phyloP scores from a whole-genome alignment of 2,888 invertebrate genomes.

The Dynastes tityus region DNA sequence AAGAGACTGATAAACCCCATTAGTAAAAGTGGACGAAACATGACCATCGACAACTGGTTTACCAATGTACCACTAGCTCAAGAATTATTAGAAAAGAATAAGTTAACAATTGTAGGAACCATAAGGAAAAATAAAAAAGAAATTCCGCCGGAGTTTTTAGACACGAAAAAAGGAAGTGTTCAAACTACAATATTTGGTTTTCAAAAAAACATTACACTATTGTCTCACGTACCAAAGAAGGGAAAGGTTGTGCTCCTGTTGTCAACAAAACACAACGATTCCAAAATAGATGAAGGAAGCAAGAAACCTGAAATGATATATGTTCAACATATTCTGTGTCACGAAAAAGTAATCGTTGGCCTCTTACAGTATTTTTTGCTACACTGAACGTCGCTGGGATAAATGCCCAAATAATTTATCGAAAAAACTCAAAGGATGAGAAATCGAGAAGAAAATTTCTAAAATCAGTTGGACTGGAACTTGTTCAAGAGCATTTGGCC shows the following conservation, averaged over 20 bases:
- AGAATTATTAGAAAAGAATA: slow-evolving; percentile 1
- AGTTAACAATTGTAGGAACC: background rate
- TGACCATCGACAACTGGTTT: slow-evolving; percentile 32
- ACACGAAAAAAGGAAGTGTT: background rate
- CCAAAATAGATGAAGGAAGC: no score
- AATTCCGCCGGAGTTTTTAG: background rate
- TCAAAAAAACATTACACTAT: background rate
- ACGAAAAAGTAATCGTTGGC: no score
- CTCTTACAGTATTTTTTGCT: no score
- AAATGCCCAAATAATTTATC: no score
- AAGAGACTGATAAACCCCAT: slow-evolving; percentile 25
- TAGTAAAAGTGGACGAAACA: slow-evolving; percentile 14
- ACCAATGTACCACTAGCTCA: slow-evolving; percentile 16
- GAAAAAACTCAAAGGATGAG: background rate
- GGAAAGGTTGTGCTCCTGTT: background rate
- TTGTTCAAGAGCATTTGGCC: background rate
- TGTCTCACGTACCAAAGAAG: background rate
- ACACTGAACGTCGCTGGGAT: background rate
- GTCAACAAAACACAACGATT: no score
- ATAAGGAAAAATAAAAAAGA: no score
- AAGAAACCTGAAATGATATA: background rate
- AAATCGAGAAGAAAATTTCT: background rate
- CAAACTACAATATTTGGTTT: background rate
- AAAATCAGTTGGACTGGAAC: background rate
- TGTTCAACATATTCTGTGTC: background rate